phyloP scores from a whole-genome alignment of 2,888 invertebrate genomes.

The Heliconius hortense region DNA sequence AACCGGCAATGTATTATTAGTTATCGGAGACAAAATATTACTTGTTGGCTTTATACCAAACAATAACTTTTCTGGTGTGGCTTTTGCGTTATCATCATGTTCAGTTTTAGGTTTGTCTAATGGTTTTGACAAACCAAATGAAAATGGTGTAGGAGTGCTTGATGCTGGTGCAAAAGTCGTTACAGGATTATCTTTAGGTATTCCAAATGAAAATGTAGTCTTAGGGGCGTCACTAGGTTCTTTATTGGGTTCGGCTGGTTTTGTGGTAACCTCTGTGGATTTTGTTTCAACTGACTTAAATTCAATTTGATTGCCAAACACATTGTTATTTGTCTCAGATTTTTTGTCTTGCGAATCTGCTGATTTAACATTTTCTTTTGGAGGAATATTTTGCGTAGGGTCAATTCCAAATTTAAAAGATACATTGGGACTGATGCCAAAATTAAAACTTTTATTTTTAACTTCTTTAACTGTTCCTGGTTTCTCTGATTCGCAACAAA shows the following conservation, averaged over 20 bases:
- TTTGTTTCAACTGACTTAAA: slow-evolving; percentile 6
- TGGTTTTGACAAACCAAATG: slow-evolving; percentile 3
- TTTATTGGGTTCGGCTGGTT: slow-evolving; percentile 45
- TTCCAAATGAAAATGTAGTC: slow-evolving; percentile 59
- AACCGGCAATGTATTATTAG: background rate
- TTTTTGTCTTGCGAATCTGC: slow-evolving; percentile 45
- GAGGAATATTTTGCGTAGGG: slow-evolving; percentile 48
- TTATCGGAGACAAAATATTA: background rate
- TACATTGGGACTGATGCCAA: slow-evolving; percentile 54
- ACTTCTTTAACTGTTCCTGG: slow-evolving; percentile 46
- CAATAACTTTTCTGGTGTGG: background rate
- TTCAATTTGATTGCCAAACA: slow-evolving; percentile 45
- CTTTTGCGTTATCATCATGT: slow-evolving; percentile 1
- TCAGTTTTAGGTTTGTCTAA: background rate
- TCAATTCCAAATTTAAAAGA: slow-evolving; percentile 64
- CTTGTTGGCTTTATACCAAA: slow-evolving; percentile 16
- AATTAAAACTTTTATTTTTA: slow-evolving; percentile 58
- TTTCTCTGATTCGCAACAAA: slow-evolving; percentile 62
- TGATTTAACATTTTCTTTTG: slow-evolving; percentile 5
- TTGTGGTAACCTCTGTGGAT: slow-evolving; percentile 26
- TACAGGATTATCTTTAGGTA: slow-evolving; percentile 50
- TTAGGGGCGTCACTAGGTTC: slow-evolving; percentile 45
- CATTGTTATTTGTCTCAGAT: slow-evolving; percentile 67
- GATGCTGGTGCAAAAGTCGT: background rate
- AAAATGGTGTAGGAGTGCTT: slow-evolving; percentile 1